These are phyloP conservation scores for Eupsilia transversa DNA, from an alignment of 2,888 invertebrate species.

Conservation along the genomic window DNA sequence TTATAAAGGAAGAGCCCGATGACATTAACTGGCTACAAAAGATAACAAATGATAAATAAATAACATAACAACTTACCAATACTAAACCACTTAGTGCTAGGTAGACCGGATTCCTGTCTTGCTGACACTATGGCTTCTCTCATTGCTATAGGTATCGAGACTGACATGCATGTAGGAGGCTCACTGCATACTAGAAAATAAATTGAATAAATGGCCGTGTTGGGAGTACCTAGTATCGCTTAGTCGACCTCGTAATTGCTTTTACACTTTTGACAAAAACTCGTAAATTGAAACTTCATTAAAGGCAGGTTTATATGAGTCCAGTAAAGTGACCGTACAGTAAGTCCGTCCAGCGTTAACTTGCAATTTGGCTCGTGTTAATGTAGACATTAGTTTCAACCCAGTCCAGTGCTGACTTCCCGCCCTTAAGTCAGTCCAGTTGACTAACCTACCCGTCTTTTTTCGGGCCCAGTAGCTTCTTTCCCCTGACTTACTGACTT, in stretches of 20 bases:
- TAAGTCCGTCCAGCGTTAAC: too few relatives aligned
- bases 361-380: too few relatives aligned
- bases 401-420: too few relatives aligned
- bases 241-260: neutral
- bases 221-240: neutral
- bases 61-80: conserved; percentile 82
- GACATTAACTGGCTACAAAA: neutral
- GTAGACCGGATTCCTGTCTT: conserved; percentile 88
- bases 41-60: neutral
- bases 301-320: too few relatives aligned
- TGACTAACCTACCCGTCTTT: too few relatives aligned
- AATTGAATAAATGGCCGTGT: neutral
- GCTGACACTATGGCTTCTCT: conserved; percentile 91
- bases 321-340: too few relatives aligned
- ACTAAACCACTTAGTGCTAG: conserved; percentile 86
- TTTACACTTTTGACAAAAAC: neutral
- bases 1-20: neutral
- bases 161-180: conserved; percentile 82
- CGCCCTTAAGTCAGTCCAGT: too few relatives aligned
- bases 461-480: too few relatives aligned
- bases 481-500: too few relatives aligned
- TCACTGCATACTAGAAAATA: conserved; percentile 81
- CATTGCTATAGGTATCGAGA: conserved; percentile 88
- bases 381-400: too few relatives aligned
- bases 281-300: neutral